These are phyloP conservation scores for Labia minor DNA, from an alignment of 2,888 invertebrate species.

Conservation along the genomic window DNA sequence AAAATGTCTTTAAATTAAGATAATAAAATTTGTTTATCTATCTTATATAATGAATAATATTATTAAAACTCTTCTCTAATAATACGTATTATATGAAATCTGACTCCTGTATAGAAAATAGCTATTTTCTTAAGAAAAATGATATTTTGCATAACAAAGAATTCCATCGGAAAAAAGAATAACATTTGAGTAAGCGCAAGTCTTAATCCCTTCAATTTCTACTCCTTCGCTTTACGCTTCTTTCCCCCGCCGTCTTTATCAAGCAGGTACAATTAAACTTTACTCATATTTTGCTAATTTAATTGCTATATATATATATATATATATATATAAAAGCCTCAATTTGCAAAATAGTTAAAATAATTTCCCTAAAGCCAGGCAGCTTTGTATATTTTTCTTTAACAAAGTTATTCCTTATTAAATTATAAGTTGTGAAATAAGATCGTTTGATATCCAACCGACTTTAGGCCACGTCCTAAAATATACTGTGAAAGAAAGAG, in stretches of 20 bases:
- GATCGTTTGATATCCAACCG: neutral
- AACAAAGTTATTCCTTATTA: slow-evolving; percentile 3
- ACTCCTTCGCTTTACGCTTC: neutral
- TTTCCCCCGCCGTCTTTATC: neutral
- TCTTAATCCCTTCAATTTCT: too few species aligned
- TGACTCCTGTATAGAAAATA: too few species aligned
- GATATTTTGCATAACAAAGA: too few species aligned
- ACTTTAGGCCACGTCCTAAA: neutral
- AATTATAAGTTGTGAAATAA: neutral
- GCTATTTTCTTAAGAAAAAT: too few species aligned
- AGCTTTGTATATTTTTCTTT: neutral
- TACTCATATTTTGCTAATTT: slow-evolving; percentile 5
- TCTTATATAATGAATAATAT: too few species aligned
- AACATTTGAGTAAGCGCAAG: too few species aligned
- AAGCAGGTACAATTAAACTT: slow-evolving; percentile 5
- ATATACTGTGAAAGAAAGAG: neutral
- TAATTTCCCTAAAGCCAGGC: neutral
- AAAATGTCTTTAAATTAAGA: too few species aligned
- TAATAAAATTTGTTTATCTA: too few species aligned
- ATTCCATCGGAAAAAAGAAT: too few species aligned
- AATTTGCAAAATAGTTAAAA: slow-evolving; percentile 13
- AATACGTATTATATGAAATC: too few species aligned
- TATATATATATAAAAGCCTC: neutral
- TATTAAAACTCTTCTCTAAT: too few species aligned
- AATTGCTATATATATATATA: neutral